Percentiles rank a stretch among this genome's conserved stretches.
phyloP scores from a whole-genome alignment of 2,888 invertebrate species.

The Meiosimyza decipiens region DNA sequence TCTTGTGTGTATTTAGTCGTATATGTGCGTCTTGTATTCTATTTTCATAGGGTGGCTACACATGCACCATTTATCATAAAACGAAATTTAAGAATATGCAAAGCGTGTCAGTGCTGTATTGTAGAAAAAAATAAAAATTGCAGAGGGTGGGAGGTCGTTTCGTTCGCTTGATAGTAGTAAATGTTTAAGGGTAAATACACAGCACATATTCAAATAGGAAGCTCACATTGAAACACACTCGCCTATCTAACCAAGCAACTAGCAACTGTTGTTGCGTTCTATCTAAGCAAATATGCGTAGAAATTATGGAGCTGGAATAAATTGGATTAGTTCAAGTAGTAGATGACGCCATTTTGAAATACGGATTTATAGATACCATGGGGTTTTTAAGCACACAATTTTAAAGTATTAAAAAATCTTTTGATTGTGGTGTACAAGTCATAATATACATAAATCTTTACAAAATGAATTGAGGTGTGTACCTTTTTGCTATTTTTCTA shows the following conservation, averaged over 20 bases:
- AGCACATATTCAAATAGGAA: constrained; percentile 46
- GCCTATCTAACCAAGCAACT: constrained; percentile 12
- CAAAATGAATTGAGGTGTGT: too few relatives aligned
- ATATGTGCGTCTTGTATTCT: constrained; percentile 21
- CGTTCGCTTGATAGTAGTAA: constrained; percentile 8
- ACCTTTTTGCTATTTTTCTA: too few relatives aligned
- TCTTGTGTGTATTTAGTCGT: background rate
- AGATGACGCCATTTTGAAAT: constrained; percentile 57
- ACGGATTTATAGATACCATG: background rate
- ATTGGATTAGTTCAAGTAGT: constrained; percentile 65
- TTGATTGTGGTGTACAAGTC: too few relatives aligned
- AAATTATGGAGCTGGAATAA: constrained; percentile 65
- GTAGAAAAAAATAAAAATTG: too few relatives aligned
- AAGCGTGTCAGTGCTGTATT: constrained; percentile 21
- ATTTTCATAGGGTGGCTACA: constrained; percentile 31
- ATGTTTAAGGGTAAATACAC: constrained; percentile 54
- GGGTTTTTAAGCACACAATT: background rate
- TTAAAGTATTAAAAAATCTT: too few relatives aligned
- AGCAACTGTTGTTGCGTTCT: constrained; percentile 27
- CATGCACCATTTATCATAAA: constrained; percentile 44
- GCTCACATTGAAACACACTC: constrained; percentile 6
- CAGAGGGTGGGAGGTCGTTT: background rate
- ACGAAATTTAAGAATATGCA: constrained; percentile 40
- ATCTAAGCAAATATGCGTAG: constrained; percentile 56
- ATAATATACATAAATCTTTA: too few relatives aligned